Evolutionary conservation across 2,113 vertebrate genomes (phyloP), one percentile per base, ranked within the genome.

Genomic region (Antechinus stuartii): DNA sequence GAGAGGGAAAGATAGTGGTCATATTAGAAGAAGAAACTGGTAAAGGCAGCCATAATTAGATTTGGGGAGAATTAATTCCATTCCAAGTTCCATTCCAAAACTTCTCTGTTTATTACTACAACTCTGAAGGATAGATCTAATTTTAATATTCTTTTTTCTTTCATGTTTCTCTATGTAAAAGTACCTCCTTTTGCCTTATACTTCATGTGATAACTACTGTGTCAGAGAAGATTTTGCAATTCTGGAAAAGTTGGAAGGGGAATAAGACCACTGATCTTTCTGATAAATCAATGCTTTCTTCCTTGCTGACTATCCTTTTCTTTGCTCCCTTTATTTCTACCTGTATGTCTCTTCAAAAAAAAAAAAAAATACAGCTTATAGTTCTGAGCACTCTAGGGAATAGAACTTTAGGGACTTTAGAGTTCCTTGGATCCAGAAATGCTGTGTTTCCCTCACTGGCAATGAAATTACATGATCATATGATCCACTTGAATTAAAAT

Each of bases 401-500:
- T 19, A 42, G 68, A 84, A 52, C 9, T 52, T 42, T 84, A 84
- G 19, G n/a, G 22, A 56, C 53, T 90, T 16, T 0, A 24, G 89
- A 42, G 91, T 89, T n/a, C 96, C 92, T 95, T 61, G 53, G 19
- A 61, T 53, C 53, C 91, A 19, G 49, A 90, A 93, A 46, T 47
- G 93, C 76, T 84, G 23, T 53, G 54, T 90, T 96, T 96, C 94
- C 52, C 52, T 97, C 91, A 68, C 52, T 2, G 95, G 54, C 93
- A 94, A 52, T 94, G 95, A 93, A 94, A 91, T 93, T 92, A 92
- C 53, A 94, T 54, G 89, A 55, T 91, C 95, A 52, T 93, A 93
- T 54, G 68, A 50, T 91, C 90, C 52, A 26, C 90, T 96, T 27
- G 56, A 76, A 90, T 95, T 97, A 92, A 92, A 84, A 23, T 84